phyloP scores from a whole-genome alignment of 2,797 vertebrate species.

The Chloroceryle amazona region DNA sequence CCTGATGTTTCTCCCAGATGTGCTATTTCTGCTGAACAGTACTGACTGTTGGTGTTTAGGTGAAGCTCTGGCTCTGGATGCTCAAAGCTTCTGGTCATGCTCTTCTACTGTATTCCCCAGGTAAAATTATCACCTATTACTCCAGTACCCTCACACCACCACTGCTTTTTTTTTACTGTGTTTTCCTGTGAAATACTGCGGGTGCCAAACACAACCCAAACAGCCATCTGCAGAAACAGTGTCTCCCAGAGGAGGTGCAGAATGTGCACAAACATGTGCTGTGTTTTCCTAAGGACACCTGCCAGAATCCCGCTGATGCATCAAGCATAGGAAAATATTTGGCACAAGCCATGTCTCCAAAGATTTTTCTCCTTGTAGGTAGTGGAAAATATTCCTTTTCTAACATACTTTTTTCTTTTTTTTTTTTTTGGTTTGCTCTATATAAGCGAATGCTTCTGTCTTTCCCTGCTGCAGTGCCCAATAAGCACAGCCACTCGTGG shows the following conservation, averaged over 20 bases:
- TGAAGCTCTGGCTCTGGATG: neutral
- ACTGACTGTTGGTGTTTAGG: neutral
- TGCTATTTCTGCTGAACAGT: neutral
- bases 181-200: neutral
- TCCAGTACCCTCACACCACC: neutral
- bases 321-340: constrained; percentile 44
- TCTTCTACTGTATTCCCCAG: neutral
- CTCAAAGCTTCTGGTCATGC: neutral
- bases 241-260: constrained; percentile 59
- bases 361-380: constrained; percentile 42
- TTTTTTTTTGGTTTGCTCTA: neutral
- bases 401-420: neutral
- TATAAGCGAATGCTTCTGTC: neutral
- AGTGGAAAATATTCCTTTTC: constrained; percentile 52
- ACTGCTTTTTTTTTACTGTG: neutral
- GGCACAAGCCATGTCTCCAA: neutral
- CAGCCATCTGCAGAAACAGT: constrained; percentile 1
- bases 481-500: neutral
- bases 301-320: constrained; percentile 57
- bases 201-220: constrained; percentile 2
- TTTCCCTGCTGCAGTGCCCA: neutral
- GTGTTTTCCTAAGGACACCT: constrained; percentile 59
- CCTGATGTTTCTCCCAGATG: neutral
- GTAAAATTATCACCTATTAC: neutral
- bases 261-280: constrained; percentile 33